Base-by-base conservation (phyloP, 2,797 vertebrate species). In the Sphenodon punctatus region DNA sequence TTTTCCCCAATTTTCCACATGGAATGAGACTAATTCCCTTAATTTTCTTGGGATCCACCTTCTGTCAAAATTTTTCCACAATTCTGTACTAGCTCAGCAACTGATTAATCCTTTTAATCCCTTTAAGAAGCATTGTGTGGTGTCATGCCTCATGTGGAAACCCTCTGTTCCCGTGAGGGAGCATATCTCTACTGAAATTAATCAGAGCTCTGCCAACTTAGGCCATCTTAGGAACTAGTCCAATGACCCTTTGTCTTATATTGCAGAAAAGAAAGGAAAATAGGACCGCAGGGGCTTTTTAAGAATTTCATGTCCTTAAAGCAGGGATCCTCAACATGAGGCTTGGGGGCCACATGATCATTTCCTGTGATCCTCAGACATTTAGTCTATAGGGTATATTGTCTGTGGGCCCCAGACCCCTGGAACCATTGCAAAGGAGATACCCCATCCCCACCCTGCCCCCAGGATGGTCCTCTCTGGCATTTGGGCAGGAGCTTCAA, bases 1-100 rank as follows among this genome's bases (percentile, higher is more conserved):
- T 93, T 93, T 60, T 82, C 72, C 91, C 78, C 84, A 88, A 92
- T 93, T 93, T 93, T 93, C 91, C 90, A 91, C 86, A 90, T 87
- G 86, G 91, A 90, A 90, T 92, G 84, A 82, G 72, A 67, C 89
- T 93, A 92, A 94, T 92, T 91, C 80, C 89, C 78, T 87, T 86
- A 87, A 84, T 89, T 90, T 92, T 91, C 78, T 87, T 78, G 66
- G 80, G 89, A 92, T 85, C 77, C 86, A 91, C 86, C 64, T 81
- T 88, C 55, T 78, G 65, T 68, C 72, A 86, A 90, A 89, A n/a
- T n/a, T 60, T 88, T 94, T 91, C 89, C 80, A 70, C 78, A 74
- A 91, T 79, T 89, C 88, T 71, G 30, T 39, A 63, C 84, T 91
- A 91, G 82, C 65, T 86, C 67, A 74, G 67, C 69, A 92, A 67